Evolutionary conservation across 2,888 invertebrate genomes (phyloP).

Genomic region (Drosophila subsilvestris): DNA sequence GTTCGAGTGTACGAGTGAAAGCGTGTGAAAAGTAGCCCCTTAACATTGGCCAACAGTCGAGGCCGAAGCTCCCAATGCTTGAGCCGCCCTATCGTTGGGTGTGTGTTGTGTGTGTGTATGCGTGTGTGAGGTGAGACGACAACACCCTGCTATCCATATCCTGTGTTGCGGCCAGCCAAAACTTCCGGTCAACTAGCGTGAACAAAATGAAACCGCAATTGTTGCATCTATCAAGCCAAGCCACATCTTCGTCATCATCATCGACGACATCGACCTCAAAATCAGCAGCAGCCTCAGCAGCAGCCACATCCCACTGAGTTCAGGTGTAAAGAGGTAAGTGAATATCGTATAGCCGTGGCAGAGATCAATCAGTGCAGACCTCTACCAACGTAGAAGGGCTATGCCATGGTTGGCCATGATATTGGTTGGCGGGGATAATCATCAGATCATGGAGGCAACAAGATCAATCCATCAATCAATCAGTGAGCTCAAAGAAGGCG

Average conservation of each 20-base stretch:
- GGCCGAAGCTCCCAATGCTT: constrained; percentile 41
- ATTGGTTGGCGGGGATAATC: neutral
- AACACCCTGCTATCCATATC: constrained; percentile 35
- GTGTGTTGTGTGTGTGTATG: neutral
- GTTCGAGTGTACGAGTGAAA: constrained; percentile 64
- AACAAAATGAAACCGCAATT: constrained; percentile 60
- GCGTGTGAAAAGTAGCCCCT: constrained; percentile 68
- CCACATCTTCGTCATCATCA: constrained; percentile 1
- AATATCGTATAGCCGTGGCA: constrained; percentile 3
- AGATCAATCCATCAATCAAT: neutral
- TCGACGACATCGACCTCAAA: constrained; percentile 7
- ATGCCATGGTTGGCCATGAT: no score
- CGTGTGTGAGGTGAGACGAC: constrained; percentile 2
- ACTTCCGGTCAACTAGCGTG: constrained; percentile 54
- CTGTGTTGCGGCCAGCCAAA: constrained; percentile 58
- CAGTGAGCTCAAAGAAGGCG: neutral
- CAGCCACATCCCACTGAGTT: neutral
- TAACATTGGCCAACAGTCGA: constrained; percentile 48
- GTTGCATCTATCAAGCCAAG: constrained; percentile 33
- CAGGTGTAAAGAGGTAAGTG: constrained; percentile 21
- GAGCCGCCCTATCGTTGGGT: constrained; percentile 10
- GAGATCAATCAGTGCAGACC: neutral
- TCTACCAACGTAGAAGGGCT: no score
- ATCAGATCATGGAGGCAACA: neutral
- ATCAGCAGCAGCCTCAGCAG: constrained; percentile 7